Evolutionary conservation across 2,888 invertebrate genomes (phyloP).

Genomic region (Dryobota labecula): DNA sequence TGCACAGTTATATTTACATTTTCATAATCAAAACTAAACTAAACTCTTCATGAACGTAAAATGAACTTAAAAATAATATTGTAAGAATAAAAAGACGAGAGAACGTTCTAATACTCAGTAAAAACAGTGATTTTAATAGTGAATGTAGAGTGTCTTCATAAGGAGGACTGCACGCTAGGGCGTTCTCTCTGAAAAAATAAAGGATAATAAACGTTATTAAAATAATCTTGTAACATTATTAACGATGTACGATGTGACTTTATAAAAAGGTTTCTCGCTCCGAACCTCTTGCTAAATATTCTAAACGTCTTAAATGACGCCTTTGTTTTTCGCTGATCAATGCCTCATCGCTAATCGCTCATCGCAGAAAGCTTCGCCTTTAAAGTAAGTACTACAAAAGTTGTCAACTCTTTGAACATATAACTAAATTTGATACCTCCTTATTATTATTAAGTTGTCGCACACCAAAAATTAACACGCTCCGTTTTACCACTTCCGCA

Average conservation of each 20-base stretch:
- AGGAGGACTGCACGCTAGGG: constrained; percentile 2
- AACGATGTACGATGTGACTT: neutral
- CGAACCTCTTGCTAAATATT: neutral
- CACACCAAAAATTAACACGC: neutral
- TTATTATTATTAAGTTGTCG: neutral
- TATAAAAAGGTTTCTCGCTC: neutral
- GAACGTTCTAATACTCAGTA: neutral
- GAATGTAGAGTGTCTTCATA: constrained; percentile 9
- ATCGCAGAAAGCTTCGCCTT: neutral
- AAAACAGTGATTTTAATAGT: constrained; percentile 13
- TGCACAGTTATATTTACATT: neutral
- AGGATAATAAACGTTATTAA: neutral
- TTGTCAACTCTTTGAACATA: neutral
- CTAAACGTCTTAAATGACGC: neutral
- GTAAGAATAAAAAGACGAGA: constrained; percentile 8
- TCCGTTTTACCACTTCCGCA: neutral
- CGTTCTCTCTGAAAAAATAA: neutral
- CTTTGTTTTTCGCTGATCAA: neutral
- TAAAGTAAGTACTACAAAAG: neutral
- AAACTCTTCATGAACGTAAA: constrained; percentile 6
- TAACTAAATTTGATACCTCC: neutral
- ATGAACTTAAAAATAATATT: constrained; percentile 24
- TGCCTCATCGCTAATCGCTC: neutral
- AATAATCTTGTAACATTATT: neutral
- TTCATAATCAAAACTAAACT: constrained; percentile 4